Base-by-base conservation (phyloP, 2,113 vertebrate species). In the Thermophis baileyi region DNA sequence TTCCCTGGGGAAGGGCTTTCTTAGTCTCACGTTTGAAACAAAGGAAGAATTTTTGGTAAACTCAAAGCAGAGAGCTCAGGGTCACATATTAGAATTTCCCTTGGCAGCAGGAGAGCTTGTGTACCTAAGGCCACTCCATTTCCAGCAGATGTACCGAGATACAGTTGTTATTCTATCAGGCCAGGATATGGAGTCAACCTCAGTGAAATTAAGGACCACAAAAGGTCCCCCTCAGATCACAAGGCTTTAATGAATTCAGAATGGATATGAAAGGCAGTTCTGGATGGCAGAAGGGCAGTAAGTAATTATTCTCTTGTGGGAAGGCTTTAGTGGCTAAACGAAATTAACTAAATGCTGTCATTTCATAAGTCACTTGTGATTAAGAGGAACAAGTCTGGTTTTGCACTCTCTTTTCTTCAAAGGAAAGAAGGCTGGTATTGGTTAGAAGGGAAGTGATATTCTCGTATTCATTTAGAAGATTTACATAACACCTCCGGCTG, bases 301-400 rank as follows among this genome's bases (percentile, higher is more conserved):
- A 40, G 53, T 95, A 96, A 96, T 93, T 2, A 14, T 69, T 92
- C 88, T 93, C 91, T 95, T 35, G 85, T 94, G 96, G 95, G 96
- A 89, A 95, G 95, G 89, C 92, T 94, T 95, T 95, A 96, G 93
- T 95, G 94, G 88, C 20, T 96, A 92, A 92, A 96, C 54, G 93
- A 94, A 51, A 85, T 93, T 90, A 95, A 94, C 95, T 93, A 93
- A 93, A 94, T 27, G 91, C 93, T 95, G 96, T 92, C 95, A 93
- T 93, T 95, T 97, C 96, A 95, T 47, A 94, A 96, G 93, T 95
- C 54, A 92, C 95, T 96, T 93, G 92, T 95, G 95, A 95, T 96
- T 97, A 97, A 96, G 94, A 90, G 88, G 95, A 96, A 93, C 18
- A 85, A 94, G 40, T 16, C 93, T 90, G 87, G 69, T 96, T 95